These are phyloP conservation scores for human (Homo sapiens) DNA, from an alignment of 2,113 vertebrate genomes.

Conservation along the genomic window GRCh38 chrX:111195501-111196000, in stretches of 20 bases:
- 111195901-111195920: constrained; percentile 98
- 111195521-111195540: neutral
- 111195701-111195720: constrained; percentile 29
- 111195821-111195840: constrained; percentile 77
- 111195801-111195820: constrained; percentile 69
- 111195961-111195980: neutral
- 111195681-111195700: constrained; percentile 39
- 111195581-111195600: neutral
- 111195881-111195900: constrained; percentile 99
- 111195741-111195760: constrained; percentile 51
- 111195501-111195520: neutral
- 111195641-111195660: neutral
- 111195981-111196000: neutral
- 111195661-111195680: neutral
- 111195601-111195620: neutral
- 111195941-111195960: constrained; percentile 87
- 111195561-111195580: neutral
- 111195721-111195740: constrained; percentile 38
- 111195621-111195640: neutral
- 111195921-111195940: constrained; percentile 98
- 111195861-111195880: constrained; percentile 98
- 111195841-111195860: constrained; percentile 99
- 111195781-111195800: constrained; percentile 29
- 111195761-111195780: constrained; percentile 35
- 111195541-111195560: neutral